Percentiles rank a stretch among this genome's conserved stretches.
Evolutionary conservation across 2,797 vertebrate species (phyloP).

Genomic region (Characodon lateralis): DNA sequence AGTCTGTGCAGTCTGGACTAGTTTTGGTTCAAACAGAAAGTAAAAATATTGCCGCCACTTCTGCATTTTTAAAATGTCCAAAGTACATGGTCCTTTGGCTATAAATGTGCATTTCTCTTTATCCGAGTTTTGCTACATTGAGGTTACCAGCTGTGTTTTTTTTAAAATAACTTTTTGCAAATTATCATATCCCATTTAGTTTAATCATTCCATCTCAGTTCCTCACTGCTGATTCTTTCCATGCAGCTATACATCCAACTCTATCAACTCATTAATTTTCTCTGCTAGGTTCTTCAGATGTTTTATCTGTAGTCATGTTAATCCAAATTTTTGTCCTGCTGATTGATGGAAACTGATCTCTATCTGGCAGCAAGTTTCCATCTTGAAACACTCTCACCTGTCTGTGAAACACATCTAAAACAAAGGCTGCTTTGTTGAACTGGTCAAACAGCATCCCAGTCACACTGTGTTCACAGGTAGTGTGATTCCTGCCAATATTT

Average conservation of each 20-base stretch:
- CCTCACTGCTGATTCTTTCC: background rate
- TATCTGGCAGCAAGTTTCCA: slow-evolving; percentile 8
- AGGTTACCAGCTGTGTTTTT: background rate
- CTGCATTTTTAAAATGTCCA: background rate
- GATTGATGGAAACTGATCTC: slow-evolving; percentile 23
- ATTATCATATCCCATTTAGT: background rate
- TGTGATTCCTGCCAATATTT: slow-evolving; percentile 19
- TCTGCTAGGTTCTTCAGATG: background rate
- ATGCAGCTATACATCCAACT: background rate
- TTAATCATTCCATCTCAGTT: background rate
- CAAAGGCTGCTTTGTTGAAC: slow-evolving; percentile 34
- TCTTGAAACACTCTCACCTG: slow-evolving; percentile 20
- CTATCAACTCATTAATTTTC: background rate
- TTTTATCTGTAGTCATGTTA: background rate
- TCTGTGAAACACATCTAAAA: slow-evolving; percentile 19
- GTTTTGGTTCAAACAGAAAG: slow-evolving; percentile 4
- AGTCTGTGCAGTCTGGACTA: background rate
- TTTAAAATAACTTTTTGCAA: too few species aligned
- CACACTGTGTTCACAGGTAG: slow-evolving; percentile 10
- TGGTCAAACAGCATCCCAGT: slow-evolving; percentile 31
- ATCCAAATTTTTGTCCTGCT: background rate
- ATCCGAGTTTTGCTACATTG: background rate
- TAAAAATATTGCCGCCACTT: slow-evolving; percentile 4
- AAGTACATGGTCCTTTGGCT: background rate
- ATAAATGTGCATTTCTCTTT: background rate